Percentiles rank a stretch among this genome's conserved stretches.
Evolutionary conservation across 2,888 invertebrate genomes (phyloP).

Genomic region (Scaptomyza cyrtandrae): DNA sequence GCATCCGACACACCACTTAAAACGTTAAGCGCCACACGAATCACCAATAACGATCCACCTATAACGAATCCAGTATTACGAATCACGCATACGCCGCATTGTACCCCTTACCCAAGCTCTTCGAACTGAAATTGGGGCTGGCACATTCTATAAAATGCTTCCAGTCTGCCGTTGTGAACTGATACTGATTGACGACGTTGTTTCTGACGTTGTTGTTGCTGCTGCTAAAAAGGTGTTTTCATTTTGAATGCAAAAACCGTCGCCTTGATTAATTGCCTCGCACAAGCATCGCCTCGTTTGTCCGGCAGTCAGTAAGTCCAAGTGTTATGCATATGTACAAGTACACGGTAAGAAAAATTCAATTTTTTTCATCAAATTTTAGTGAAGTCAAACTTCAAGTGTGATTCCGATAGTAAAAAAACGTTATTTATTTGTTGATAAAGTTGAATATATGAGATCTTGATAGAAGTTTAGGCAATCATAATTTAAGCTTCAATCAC

Average conservation of each 20-base stretch:
- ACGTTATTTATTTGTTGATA: too few species aligned
- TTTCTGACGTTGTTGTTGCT: slow-evolving; percentile 31
- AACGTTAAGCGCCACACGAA: slow-evolving; percentile 56
- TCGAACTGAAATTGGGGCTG: slow-evolving; percentile 17
- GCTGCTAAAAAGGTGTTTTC: slow-evolving; percentile 71
- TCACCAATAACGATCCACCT: slow-evolving; percentile 39
- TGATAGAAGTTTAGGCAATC: not conserved
- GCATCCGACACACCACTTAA: slow-evolving; percentile 44
- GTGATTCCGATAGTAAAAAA: too few species aligned
- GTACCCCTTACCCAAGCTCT: not conserved
- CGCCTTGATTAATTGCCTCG: slow-evolving; percentile 82
- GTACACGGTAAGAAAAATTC: not conserved
- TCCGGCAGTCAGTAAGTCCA: not conserved
- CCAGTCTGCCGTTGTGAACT: slow-evolving; percentile 59
- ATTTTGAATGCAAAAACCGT: slow-evolving; percentile 74
- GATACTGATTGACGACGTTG: slow-evolving; percentile 75
- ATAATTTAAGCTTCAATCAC: too few species aligned
- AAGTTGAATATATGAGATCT: not conserved
- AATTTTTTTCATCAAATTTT: not conserved
- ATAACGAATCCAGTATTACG: slow-evolving; percentile 24
- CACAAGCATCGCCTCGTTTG: slow-evolving; percentile 58
- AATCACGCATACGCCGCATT: slow-evolving; percentile 49
- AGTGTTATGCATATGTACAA: slow-evolving; percentile 11
- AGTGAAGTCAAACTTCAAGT: too few species aligned
- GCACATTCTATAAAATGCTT: slow-evolving; percentile 54